Evolutionary conservation across 2,113 vertebrate species (phyloP).

Genomic region (Etia nguti): DNA sequence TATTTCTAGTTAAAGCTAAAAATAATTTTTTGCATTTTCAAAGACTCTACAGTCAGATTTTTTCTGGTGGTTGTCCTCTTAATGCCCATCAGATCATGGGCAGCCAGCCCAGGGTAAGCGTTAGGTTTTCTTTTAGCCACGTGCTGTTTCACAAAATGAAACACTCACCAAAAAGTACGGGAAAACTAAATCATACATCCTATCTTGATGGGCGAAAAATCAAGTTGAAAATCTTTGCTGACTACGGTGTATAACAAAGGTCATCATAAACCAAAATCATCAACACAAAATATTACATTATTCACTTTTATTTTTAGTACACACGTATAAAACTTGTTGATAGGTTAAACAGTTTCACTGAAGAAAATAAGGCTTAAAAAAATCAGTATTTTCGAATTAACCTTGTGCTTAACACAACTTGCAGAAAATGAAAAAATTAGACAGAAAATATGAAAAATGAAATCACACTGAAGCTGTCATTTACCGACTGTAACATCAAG

Average conservation of each 20-base stretch:
- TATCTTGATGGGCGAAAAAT: neutral
- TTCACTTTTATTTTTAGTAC: neutral
- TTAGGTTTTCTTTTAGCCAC: neutral
- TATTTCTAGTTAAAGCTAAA: neutral
- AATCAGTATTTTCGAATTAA: neutral
- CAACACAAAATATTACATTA: neutral
- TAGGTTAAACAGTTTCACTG: accelerated
- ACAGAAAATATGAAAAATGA: neutral
- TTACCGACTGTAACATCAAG: neutral
- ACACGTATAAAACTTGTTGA: neutral
- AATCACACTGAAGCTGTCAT: accelerated
- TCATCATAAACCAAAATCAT: neutral
- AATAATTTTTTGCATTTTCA: neutral
- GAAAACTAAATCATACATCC: neutral
- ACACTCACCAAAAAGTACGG: neutral
- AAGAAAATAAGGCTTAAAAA: neutral
- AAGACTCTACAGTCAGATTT: neutral
- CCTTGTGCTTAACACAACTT: neutral
- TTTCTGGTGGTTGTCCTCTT: neutral
- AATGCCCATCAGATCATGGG: neutral
- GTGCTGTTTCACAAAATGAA: neutral
- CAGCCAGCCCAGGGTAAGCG: neutral
- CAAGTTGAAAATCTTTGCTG: neutral
- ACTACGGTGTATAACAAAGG: neutral
- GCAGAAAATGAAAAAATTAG: neutral